Evolutionary conservation across 2,797 vertebrate genomes (phyloP).

Genomic region (Pipistrellus pygmaeus): DNA sequence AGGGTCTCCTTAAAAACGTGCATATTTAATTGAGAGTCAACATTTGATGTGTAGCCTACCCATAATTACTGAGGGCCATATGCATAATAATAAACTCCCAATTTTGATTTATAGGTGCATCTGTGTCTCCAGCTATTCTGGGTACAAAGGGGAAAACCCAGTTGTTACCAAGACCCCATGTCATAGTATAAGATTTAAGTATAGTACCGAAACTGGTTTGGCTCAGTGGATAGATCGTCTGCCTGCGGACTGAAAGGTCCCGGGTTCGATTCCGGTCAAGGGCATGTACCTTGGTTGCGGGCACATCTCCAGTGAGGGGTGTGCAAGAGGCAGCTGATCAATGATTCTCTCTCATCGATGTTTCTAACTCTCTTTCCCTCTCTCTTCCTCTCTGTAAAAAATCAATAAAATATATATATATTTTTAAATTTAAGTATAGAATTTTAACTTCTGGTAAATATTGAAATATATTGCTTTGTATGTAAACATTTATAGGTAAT

Average conservation of each 20-base stretch:
- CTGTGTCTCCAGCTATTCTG: conserved; percentile 24
- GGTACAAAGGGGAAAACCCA: not conserved
- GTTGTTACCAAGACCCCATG: not conserved
- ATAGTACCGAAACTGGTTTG: not conserved
- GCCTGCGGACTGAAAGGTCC: too few species aligned
- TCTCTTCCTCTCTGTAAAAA: too few species aligned
- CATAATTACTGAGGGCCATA: not conserved
- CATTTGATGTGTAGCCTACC: conserved; percentile 10
- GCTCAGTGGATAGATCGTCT: too few species aligned
- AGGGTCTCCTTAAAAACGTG: not conserved
- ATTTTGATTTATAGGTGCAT: conserved; percentile 24
- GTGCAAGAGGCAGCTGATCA: too few species aligned
- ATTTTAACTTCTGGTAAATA: conserved; percentile 48
- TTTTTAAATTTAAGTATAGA: conserved; percentile 12
- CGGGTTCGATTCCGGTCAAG: too few species aligned
- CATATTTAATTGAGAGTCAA: conserved; percentile 44
- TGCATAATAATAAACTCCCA: conserved; percentile 11
- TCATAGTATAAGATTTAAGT: conserved; percentile 34
- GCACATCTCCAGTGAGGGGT: too few species aligned
- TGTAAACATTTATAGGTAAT: conserved; percentile 40
- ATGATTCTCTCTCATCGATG: too few species aligned
- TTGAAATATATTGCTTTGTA: conserved; percentile 43
- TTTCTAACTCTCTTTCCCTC: too few species aligned
- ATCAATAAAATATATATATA: too few species aligned
- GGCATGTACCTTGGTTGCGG: too few species aligned